A percentile compares a stretch with the other conserved stretches of the same genome.
Evolutionary conservation across 2,797 vertebrate genomes (phyloP).

Genomic region (Spheniscus humboldti): DNA sequence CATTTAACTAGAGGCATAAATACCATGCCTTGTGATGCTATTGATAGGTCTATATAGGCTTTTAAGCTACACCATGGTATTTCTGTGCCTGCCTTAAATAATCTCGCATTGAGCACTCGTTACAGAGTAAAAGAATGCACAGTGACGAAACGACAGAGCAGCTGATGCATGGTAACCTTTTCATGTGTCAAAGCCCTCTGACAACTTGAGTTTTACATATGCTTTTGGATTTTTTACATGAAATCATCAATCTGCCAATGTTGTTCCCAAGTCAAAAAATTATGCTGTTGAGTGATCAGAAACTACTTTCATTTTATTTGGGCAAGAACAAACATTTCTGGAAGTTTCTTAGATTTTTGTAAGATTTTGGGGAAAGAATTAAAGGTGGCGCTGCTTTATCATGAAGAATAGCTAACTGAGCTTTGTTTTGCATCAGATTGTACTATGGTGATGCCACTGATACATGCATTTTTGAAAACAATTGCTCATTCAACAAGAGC

Average conservation of each 20-base stretch:
- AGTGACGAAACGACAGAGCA: not conserved
- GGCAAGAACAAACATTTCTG: not conserved
- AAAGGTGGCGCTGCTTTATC: not conserved
- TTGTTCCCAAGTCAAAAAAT: not conserved
- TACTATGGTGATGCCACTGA: not conserved
- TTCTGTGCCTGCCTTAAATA: not conserved
- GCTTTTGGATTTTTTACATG: conserved; percentile 2
- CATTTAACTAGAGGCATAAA: not conserved
- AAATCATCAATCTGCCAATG: not conserved
- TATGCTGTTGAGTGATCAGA: not conserved
- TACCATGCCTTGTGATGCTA: not conserved
- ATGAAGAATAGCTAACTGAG: not conserved
- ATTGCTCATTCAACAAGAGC: not conserved
- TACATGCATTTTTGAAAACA: not conserved
- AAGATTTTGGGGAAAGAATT: not conserved
- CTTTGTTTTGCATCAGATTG: not conserved
- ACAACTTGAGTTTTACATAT: conserved; percentile 23
- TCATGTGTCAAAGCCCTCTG: not conserved
- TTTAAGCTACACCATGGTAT: not conserved
- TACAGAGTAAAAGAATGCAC: not conserved
- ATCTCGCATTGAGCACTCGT: fast-evolving
- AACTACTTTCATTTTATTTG: not conserved
- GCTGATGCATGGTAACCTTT: not conserved
- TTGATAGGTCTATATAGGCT: not conserved
- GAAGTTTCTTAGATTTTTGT: not conserved